Percentiles rank a stretch among this genome's conserved stretches.
Conservation (phyloP, 1,140 invertebrate species). For the Plectrocnemia conspersa region DNA sequence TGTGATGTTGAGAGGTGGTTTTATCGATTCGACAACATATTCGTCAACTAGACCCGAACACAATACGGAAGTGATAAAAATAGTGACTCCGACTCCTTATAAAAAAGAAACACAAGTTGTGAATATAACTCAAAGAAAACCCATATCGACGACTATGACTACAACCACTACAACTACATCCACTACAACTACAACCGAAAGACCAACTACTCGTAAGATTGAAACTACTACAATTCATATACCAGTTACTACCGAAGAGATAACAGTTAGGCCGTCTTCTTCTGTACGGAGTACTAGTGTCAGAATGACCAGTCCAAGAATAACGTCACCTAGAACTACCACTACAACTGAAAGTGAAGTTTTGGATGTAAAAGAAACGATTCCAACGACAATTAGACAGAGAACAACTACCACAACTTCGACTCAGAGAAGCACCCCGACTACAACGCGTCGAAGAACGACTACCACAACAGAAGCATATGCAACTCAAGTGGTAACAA, state of each 20-base stretch:
- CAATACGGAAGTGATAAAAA: constrained; percentile 3
- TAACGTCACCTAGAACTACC: neutral
- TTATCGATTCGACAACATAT: constrained; percentile 2
- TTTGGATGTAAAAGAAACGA: constrained; percentile 28
- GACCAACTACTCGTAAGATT: constrained; percentile 6
- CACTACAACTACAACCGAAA: constrained; percentile 40
- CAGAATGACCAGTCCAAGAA: constrained; percentile 12
- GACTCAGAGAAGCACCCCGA: no score
- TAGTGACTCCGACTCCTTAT: neutral
- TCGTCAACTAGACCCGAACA: neutral
- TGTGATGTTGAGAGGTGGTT: neutral
- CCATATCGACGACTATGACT: constrained; percentile 16
- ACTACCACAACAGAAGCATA: constrained; percentile 1
- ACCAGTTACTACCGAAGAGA: constrained; percentile 15
- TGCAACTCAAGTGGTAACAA: constrained; percentile 12
- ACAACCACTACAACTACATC: constrained; percentile 34
- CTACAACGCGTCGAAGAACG: neutral
- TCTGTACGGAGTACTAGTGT: constrained; percentile 22
- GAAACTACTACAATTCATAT: neutral
- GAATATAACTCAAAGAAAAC: constrained; percentile 6
- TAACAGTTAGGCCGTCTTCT: constrained; percentile 5
- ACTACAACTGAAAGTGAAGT: constrained; percentile 4
- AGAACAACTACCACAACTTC: constrained; percentile 30
- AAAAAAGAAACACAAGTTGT: neutral
- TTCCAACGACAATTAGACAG: constrained; percentile 31